Evolutionary conservation across 2,888 invertebrate species (phyloP), one percentile per base, ranked within the genome.

Genomic region (Punctoribates punctum): DNA sequence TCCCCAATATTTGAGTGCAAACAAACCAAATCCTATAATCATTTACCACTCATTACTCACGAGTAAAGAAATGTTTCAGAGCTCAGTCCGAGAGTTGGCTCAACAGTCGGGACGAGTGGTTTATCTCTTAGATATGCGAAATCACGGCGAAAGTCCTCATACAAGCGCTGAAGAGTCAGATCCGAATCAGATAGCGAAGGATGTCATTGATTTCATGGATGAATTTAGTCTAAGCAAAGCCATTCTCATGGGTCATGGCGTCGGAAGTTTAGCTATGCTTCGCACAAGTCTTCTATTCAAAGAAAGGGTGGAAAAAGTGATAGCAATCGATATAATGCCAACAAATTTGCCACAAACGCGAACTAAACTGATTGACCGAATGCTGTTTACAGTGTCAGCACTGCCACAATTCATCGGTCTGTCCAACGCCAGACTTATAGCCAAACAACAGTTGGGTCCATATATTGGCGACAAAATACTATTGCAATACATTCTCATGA

Each of bases 121-220:
- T 3, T 74, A 62, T 65, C 23, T 74, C 20, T 62, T 74, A 17
- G 74, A 74, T 65, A 57, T 74, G 74, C 9, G 74, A 27, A 74
- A 74, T 42, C 74, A 74, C 27, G 74, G 74, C 34, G 74, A 74
- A 73, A 74, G 74, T 74, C 25, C 65, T 13, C 23, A n/a, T 20
- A 20, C 42, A 3, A 29, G n/a, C 29, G 42, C 29, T 5, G 48
- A 48, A 1, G 8, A 70, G 20, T 70, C 29, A 5, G 23, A 25
- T 48, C 6, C 73, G 8, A 65, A 20, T 11, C 8, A 6, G 8
- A 29, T 74, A n/a, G 65, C 62, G 17, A 54, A 73, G 29, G 74
- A 74, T 65, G 62, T 74, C n/a, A 20, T 5, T 17, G 38, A 74
- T 23, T 74, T 74, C 27, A 74, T 74, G 74, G 74, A 74, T n/a